A percentile compares a stretch with the other conserved stretches of the same genome.
Evolutionary conservation across 2,888 invertebrate species (phyloP).

Genomic region (Harpalus rubripes): DNA sequence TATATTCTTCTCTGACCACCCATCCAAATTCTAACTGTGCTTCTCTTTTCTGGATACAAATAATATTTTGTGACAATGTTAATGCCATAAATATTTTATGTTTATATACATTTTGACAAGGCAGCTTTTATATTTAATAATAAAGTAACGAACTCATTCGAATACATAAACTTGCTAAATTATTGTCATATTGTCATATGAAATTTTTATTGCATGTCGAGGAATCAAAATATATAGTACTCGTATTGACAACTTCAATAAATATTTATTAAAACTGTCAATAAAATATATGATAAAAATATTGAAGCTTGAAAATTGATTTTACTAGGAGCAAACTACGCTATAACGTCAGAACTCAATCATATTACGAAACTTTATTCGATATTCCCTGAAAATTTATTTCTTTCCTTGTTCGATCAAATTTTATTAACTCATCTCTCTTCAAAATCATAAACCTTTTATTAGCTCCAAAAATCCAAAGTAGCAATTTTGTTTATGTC

Average conservation of each 20-base stretch:
- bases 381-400: not conserved
- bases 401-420: not conserved
- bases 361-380: constrained; percentile 6
- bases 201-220: no score
- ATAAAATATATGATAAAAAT: not conserved
- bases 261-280: constrained; percentile 4
- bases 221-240: no score
- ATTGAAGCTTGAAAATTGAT: constrained; percentile 3
- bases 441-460: constrained; percentile 4
- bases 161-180: no score
- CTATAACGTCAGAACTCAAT: not conserved
- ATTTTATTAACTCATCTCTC: not conserved
- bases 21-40: no score
- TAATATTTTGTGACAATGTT: no score
- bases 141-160: no score
- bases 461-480: not conserved
- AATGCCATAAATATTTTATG: no score
- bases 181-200: no score
- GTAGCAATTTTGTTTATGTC: not conserved
- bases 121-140: no score
- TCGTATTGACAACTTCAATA: not conserved
- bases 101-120: no score
- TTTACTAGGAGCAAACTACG: not conserved
- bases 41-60: no score
- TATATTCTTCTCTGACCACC: no score